Percentiles rank a stretch among this genome's conserved stretches.
Conservation (phyloP, 2,888 invertebrate species). For the Danaus chrysippus region DNA sequence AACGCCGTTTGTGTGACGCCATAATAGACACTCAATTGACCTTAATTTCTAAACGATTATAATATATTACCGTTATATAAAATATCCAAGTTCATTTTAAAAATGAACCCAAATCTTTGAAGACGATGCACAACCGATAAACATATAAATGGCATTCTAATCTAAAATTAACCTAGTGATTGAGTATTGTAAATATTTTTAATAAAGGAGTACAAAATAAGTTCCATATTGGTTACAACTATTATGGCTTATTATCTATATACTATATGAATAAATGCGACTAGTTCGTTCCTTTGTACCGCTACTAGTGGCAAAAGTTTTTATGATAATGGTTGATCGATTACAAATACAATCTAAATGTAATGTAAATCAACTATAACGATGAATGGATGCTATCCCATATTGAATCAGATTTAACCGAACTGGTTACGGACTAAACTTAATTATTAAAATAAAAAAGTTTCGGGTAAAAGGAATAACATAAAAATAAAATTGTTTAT, state of each 20-base stretch:
- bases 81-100: neutral
- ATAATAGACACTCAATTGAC: neutral
- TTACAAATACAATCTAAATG: neutral
- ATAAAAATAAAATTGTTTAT: no score
- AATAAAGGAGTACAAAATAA: neutral
- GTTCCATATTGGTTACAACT: neutral
- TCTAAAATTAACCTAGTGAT: slow-evolving; percentile 1
- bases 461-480: no score
- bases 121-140: neutral
- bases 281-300: neutral
- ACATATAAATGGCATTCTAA: neutral
- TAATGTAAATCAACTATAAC: no score
- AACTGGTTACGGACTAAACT: no score
- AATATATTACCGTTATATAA: neutral
- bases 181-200: slow-evolving; percentile 2
- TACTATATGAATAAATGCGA: neutral
- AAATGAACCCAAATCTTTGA: no score
- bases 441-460: no score
- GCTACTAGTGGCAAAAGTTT: slow-evolving; percentile 1
- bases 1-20: neutral
- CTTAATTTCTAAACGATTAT: neutral
- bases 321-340: neutral
- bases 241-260: no score
- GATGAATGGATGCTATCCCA: no score
- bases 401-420: no score